Conservation (phyloP, 2,888 invertebrate species). For the Tachystola acroxantha region DNA sequence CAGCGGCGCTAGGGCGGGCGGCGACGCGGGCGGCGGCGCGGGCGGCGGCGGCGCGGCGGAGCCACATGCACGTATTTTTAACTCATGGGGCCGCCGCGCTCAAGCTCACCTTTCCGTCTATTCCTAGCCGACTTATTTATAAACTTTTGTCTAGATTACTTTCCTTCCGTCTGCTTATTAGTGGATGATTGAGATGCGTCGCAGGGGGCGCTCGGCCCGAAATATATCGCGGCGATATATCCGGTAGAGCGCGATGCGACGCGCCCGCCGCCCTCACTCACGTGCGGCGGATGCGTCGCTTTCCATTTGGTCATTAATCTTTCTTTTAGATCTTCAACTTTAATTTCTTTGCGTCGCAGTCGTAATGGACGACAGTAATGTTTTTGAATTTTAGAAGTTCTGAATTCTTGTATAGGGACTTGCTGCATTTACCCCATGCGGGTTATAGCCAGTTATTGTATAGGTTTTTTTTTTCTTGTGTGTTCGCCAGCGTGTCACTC, state of each 20-base stretch:
- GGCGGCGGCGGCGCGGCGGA: conserved; percentile 28
- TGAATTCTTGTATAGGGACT: no score
- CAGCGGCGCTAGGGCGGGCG: not conserved
- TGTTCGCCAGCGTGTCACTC: no score
- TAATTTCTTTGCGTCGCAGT: conserved; percentile 3
- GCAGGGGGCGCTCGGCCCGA: conserved; percentile 68
- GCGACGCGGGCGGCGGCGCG: conserved; percentile 7
- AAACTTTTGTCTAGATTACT: conserved; percentile 77
- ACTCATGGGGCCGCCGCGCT: conserved; percentile 63
- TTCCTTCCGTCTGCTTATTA: conserved; percentile 75
- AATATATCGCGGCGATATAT: conserved; percentile 63
- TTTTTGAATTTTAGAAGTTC: no score
- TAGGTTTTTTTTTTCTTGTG: no score
- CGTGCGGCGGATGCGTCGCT: conserved; percentile 34
- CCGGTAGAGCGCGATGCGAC: conserved; percentile 40
- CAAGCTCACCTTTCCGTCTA: conserved; percentile 75
- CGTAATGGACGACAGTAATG: not conserved
- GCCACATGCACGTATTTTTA: conserved; percentile 56
- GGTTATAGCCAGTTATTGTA: no score
- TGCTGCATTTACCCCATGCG: no score
- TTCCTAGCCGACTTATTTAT: conserved; percentile 66
- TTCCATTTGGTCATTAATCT: conserved; percentile 34
- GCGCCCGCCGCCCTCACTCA: conserved; percentile 28
- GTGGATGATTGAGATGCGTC: conserved; percentile 74
- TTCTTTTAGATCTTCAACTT: conserved; percentile 8